Evolutionary conservation across 1,140 invertebrate species (phyloP).

Genomic region (Drosophila pachea): DNA sequence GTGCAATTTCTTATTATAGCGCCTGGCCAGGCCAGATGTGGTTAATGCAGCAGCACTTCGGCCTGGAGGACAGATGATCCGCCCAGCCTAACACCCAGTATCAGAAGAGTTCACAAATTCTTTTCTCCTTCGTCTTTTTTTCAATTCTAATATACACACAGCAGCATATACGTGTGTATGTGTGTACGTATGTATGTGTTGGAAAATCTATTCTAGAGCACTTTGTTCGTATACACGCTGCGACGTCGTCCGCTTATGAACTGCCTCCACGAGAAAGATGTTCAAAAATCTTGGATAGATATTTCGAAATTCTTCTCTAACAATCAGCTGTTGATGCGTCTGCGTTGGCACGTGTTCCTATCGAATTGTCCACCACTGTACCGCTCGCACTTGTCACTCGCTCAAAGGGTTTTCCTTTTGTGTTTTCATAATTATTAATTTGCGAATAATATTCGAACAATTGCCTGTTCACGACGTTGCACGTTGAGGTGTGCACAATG

Average conservation of each 20-base stretch:
- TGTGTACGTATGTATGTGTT: constrained; percentile 18
- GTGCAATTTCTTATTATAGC: constrained; percentile 38
- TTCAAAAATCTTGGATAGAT: constrained; percentile 44
- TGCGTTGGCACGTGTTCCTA: background rate
- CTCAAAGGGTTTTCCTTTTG: no score
- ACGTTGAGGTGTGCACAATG: no score
- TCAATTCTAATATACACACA: no score
- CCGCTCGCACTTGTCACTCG: no score
- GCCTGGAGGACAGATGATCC: no score
- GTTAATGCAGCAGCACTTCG: background rate
- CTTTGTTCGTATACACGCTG: constrained; percentile 21
- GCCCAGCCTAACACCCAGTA: no score
- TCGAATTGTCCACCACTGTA: background rate
- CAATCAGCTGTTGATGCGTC: constrained; percentile 27
- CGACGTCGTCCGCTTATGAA: constrained; percentile 55
- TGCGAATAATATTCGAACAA: no score
- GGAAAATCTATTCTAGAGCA: constrained; percentile 14
- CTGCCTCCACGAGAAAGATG: constrained; percentile 41
- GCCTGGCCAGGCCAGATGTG: background rate
- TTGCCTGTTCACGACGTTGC: no score
- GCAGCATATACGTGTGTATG: background rate
- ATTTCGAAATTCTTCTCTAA: constrained; percentile 11
- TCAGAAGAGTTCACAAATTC: no score
- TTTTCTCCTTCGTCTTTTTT: no score
- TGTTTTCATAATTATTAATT: no score